phyloP scores from a whole-genome alignment of 2,113 vertebrate genomes.

The Lutjanus erythropterus region DNA sequence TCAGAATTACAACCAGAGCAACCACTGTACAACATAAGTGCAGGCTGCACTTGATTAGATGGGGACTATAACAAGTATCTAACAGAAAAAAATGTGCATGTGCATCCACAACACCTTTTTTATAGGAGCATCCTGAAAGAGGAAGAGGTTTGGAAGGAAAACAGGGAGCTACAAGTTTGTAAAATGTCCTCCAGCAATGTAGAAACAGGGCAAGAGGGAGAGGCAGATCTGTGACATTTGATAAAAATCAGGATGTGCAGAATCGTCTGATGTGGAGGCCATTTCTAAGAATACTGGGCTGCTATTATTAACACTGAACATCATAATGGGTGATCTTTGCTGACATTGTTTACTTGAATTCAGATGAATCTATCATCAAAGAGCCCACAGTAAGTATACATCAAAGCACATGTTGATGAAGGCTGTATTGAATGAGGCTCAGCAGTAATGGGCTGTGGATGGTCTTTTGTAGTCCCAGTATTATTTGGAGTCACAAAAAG shows the following conservation, averaged over 20 bases:
- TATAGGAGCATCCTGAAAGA: too few relatives aligned
- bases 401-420: neutral
- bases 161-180: too few relatives aligned
- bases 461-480: neutral
- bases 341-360: neutral
- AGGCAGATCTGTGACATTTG: too few relatives aligned
- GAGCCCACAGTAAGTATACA: neutral
- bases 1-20: too few relatives aligned
- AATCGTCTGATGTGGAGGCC: neutral
- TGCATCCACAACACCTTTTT: too few relatives aligned
- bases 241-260: neutral
- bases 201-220: neutral
- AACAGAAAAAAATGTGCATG: neutral
- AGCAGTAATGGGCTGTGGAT: neutral
- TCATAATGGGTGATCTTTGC: too few relatives aligned
- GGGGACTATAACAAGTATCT: neutral
- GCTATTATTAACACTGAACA: neutral
- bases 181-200: too few relatives aligned
- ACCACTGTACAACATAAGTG: neutral
- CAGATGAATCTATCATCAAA: neutral
- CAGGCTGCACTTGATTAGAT: neutral
- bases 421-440: neutral
- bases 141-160: too few relatives aligned
- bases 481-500: neutral
- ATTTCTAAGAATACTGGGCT: neutral